Evolutionary conservation across 2,113 vertebrate genomes (phyloP).

Genomic region (Murina feae): DNA sequence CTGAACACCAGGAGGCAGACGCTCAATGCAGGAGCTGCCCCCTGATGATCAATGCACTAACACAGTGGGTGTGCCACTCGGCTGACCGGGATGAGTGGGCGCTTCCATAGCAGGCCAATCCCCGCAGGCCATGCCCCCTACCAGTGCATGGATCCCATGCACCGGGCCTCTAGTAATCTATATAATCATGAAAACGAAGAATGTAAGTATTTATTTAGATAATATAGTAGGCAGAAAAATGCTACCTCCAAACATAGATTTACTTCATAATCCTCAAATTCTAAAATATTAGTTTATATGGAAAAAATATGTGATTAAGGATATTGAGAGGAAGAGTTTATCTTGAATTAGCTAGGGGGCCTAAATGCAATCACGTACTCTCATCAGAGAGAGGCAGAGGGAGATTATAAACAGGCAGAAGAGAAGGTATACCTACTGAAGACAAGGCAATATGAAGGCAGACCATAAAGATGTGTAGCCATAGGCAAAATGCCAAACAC

Average conservation of each 20-base stretch:
- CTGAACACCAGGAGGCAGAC: too few relatives aligned
- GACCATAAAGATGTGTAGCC: background rate
- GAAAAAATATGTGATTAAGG: background rate
- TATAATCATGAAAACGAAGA: background rate
- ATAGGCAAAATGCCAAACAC: background rate
- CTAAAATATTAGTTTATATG: background rate
- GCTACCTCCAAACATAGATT: background rate
- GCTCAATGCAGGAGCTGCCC: too few relatives aligned
- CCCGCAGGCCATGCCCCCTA: too few relatives aligned
- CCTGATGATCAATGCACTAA: too few relatives aligned
- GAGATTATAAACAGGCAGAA: background rate
- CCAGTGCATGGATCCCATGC: too few relatives aligned
- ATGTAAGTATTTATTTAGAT: slow-evolving; percentile 9
- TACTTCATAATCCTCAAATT: background rate
- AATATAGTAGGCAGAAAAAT: background rate
- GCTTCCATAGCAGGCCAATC: too few relatives aligned
- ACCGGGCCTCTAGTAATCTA: background rate
- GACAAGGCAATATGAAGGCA: background rate
- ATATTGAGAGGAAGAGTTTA: background rate
- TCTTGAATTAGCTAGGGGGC: background rate
- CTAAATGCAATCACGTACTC: background rate
- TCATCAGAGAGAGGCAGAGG: background rate
- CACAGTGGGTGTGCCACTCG: too few relatives aligned
- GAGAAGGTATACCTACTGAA: background rate
- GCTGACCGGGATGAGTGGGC: too few relatives aligned